Evolutionary conservation across 2,797 vertebrate species (phyloP), one percentile per base, ranked within the genome.

Genomic region (Gallinago solitaria): DNA sequence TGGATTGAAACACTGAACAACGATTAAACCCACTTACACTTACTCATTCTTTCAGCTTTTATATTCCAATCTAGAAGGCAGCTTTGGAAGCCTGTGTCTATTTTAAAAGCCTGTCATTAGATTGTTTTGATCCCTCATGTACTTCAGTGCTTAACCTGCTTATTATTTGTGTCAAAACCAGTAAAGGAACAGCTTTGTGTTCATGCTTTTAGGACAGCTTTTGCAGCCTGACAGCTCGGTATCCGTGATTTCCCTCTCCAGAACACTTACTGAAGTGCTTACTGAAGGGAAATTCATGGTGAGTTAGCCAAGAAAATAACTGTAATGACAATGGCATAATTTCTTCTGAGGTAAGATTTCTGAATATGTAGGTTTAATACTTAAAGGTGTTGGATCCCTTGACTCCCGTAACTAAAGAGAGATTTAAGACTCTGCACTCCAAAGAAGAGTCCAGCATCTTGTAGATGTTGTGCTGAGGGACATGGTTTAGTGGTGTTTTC

Each of bases 41-140:
- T 94, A 61, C 84, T 78, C 23, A 28, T 71, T 90, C 7, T 96
- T 91, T 93, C 4, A 7, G n/a, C 35, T 88, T 48, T 82, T 91
- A 1, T 23, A 20, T 95, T 96, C 53, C 7, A 90, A 24, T 91
- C 61, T 48, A 61, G 23, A 51, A 64, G 63, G 75, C 50, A 43
- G 70, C 37, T 96, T 95, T 95, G 78, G 68, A 86, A 70, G 47
- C 32, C 50, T 56, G 54, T 91, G 86, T 93, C n/a, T 37, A 25
- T 93, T 97, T 95, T 93, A 56, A 96, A 89, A 87, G 24, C 14
- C 28, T 69, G n/a, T 50, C 33, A 70, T 89, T 51, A 77, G 65
- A 63, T 41, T 94, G 45, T 81, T 95, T 91, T 78, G 87, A 75
- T 88, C 37, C 47, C 39, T 81, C 77, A n/a, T 76, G 57, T 86